Evolutionary conservation across 2,113 vertebrate species (phyloP).

Genomic region (Thunnus maccoyii): DNA sequence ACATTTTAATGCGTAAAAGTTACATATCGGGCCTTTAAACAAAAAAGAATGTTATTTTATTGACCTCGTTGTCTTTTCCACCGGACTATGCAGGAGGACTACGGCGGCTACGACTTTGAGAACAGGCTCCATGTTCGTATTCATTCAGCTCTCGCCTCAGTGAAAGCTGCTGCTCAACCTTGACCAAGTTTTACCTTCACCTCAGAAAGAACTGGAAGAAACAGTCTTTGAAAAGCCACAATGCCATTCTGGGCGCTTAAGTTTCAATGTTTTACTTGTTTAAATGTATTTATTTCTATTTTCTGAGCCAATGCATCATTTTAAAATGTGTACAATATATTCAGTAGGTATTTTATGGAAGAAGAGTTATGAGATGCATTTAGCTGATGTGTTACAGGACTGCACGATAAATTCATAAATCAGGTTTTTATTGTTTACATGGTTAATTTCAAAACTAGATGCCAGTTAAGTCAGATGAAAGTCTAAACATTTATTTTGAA

Average conservation of each 20-base stretch:
- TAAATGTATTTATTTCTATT: conserved; percentile 27
- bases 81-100: conserved; percentile 88
- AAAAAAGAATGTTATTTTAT: background rate
- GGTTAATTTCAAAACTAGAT: conserved; percentile 15
- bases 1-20: too few relatives aligned
- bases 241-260: conserved; percentile 20
- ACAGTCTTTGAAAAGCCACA: conserved; percentile 33
- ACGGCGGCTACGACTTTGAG: conserved; percentile 95
- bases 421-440: conserved; percentile 23
- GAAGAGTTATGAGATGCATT: conserved; percentile 1
- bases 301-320: conserved; percentile 49
- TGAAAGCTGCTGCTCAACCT: conserved; percentile 87
- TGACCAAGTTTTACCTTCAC: conserved; percentile 71
- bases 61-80: background rate
- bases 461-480: conserved; percentile 5
- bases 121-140: conserved; percentile 96
- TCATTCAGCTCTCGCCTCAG: conserved; percentile 92
- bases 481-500: conserved; percentile 11
- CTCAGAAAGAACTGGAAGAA: conserved; percentile 21
- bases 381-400: conserved; percentile 11
- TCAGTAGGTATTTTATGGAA: conserved; percentile 22
- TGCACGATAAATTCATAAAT: conserved; percentile 21
- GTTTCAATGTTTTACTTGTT: conserved; percentile 21
- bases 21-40: too few relatives aligned
- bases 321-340: conserved; percentile 29